Evolutionary conservation across 2,797 vertebrate genomes (phyloP).

Genomic region (Tinamus major): DNA sequence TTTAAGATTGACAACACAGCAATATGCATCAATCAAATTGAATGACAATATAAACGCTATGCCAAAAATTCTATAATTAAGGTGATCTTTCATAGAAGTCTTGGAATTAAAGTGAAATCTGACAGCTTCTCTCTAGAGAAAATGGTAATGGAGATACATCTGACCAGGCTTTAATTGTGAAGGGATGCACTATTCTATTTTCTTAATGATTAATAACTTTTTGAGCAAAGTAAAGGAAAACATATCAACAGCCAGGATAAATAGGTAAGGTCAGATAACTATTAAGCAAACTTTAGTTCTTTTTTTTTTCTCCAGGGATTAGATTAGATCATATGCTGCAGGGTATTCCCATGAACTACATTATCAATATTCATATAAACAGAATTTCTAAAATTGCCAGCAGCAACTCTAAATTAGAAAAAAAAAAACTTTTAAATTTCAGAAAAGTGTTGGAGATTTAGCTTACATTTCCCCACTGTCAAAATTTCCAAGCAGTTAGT

Average conservation of each 20-base stretch:
- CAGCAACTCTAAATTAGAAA: neutral
- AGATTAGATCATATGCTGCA: neutral
- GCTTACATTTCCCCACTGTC: neutral
- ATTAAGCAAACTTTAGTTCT: neutral
- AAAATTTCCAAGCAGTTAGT: neutral
- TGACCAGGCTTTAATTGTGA: constrained; percentile 1
- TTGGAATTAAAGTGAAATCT: constrained; percentile 58
- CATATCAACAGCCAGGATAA: neutral
- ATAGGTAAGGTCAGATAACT: neutral
- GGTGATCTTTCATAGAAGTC: constrained; percentile 64
- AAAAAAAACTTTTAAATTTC: neutral
- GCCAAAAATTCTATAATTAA: constrained; percentile 64
- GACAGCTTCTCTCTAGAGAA: constrained; percentile 42
- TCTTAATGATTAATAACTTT: neutral
- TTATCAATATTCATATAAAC: neutral
- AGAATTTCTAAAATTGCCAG: neutral
- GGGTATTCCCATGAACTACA: neutral
- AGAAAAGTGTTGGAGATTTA: neutral
- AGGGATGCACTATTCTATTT: neutral
- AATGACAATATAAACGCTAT: constrained; percentile 72
- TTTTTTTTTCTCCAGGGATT: neutral
- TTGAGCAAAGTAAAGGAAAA: neutral
- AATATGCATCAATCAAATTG: constrained; percentile 64
- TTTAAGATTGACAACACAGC: constrained; percentile 63
- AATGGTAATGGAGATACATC: constrained; percentile 20